phyloP scores from a whole-genome alignment of 2,113 vertebrate genomes.

The Apodemus speciosus region DNA sequence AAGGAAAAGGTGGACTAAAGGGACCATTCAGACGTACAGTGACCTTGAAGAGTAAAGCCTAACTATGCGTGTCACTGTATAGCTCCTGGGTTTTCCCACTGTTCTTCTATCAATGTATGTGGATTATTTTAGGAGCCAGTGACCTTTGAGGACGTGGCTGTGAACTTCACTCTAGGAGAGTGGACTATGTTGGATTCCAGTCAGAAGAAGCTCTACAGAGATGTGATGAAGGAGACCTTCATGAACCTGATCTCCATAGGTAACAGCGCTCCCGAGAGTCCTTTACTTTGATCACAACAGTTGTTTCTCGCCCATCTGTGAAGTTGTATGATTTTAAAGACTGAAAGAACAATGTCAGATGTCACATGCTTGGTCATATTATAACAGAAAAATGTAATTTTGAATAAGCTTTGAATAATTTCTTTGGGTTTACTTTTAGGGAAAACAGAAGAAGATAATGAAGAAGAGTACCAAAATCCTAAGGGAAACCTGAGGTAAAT shows the following conservation, averaged over 20 bases:
- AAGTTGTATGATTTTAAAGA: neutral
- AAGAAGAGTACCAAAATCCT: neutral
- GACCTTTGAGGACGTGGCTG: conserved; percentile 15
- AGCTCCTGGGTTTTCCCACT: neutral
- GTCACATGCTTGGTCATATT: neutral
- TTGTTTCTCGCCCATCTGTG: neutral
- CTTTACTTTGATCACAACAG: neutral
- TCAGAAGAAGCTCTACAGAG: conserved; percentile 20
- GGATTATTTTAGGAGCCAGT: neutral
- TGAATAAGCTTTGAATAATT: neutral
- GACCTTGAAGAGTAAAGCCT: too few relatives aligned
- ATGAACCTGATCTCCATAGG: neutral
- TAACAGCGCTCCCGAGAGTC: neutral
- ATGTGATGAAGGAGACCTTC: conserved; percentile 10
- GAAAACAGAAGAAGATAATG: neutral
- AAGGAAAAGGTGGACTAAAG: neutral
- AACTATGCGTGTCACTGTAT: neutral
- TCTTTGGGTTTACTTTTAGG: neutral
- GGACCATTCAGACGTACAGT: neutral
- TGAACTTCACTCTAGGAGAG: conserved; percentile 9
- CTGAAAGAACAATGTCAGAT: neutral
- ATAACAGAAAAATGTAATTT: neutral
- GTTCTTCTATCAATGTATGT: neutral
- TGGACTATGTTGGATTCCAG: neutral
- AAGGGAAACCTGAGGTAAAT: conserved; percentile 1